Percentiles rank a stretch among this genome's conserved stretches.
phyloP scores from a whole-genome alignment of 2,888 invertebrate species.

The Andrena praecox region DNA sequence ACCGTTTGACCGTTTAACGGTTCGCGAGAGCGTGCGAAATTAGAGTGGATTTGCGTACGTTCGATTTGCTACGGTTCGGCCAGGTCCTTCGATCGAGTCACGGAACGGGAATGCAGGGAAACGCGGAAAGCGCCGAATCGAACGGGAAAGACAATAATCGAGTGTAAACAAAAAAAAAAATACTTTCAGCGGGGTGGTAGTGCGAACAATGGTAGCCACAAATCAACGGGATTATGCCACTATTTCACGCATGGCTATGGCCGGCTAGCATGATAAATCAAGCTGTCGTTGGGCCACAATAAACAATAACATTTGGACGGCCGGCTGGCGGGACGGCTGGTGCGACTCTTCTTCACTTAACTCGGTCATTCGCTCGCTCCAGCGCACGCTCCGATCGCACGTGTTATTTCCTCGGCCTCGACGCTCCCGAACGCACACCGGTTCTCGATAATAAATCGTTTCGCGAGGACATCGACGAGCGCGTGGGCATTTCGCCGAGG shows the following conservation, averaged over 20 bases:
- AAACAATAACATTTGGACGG: conserved; percentile 82
- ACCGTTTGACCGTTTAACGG: background rate
- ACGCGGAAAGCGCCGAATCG: conserved; percentile 58
- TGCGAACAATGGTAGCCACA: conserved; percentile 82
- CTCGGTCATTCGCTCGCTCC: conserved; percentile 75
- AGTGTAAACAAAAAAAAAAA: conserved; percentile 70
- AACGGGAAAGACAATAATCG: conserved; percentile 70
- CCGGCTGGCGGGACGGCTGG: conserved; percentile 75
- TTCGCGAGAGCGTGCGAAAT: conserved; percentile 8
- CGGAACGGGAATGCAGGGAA: conserved; percentile 35
- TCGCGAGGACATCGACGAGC: conserved; percentile 63
- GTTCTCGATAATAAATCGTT: conserved; percentile 70
- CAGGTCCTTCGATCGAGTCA: conserved; percentile 49
- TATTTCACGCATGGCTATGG: conserved; percentile 82
- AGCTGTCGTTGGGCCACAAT: conserved; percentile 81
- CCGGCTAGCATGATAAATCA: conserved; percentile 82
- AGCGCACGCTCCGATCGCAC: conserved; percentile 67
- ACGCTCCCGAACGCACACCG: conserved; percentile 62
- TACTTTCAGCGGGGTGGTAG: conserved; percentile 78
- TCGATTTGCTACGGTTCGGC: background rate
- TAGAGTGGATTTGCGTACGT: background rate
- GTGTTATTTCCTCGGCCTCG: conserved; percentile 72
- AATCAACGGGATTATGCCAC: conserved; percentile 84
- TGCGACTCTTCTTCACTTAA: conserved; percentile 78
- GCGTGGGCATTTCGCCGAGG: conserved; percentile 61